Base-by-base conservation (phyloP, 2,797 vertebrate species). In the Sebastes jordani region DNA sequence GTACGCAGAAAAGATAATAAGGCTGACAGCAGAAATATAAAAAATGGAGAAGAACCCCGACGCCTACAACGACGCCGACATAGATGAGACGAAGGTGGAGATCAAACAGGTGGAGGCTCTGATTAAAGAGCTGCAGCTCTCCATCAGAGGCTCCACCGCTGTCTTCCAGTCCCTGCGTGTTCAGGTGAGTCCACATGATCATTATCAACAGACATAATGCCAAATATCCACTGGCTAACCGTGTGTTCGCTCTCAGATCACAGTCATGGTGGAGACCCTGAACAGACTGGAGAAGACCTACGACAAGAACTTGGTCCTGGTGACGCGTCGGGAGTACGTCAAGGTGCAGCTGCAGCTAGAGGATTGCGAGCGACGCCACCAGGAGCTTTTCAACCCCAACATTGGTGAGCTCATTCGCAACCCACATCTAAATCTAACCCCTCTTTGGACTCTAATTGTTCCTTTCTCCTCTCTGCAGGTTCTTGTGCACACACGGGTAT, bases 401-500 rank as follows among this genome's bases (percentile, higher is more conserved):
- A 93, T 91, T 49, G 93, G 92, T 93, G 69, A 85, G 32, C 4
- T 58, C 1, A 22, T 71, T 78, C 20, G 54, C 23, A 42, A 16
- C 34, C 23, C 20, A 58, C 1, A 20, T 42, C 6, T 9, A 29
- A 68, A 10, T 64, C 16, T 8, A 30, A 54, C 2, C 10, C 4
- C 2, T 30, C 18, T 60, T 67, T 67, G 23, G 54, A 69, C 4
- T 59, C 75, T 49, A 4, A 65, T n/a, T 68, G 29, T 30, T 0
- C 11, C 10, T 27, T 0, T 42, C 36, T 66, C 14, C n/a, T 60
- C 7, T 65, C 60, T 71, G 54, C 77, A 94, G 94, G 91, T 38
- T 93, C 91, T 56, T 95, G 95, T 67, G 87, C 91, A 56, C 94
- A 95, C 74, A 88, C 87, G 20, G 92, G 93, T 25, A 92, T 95